Percentiles rank a stretch among this genome's conserved stretches.
These are phyloP conservation scores for Mythimna ferrago DNA, from an alignment of 2,888 invertebrate genomes.

Conservation along the genomic window DNA sequence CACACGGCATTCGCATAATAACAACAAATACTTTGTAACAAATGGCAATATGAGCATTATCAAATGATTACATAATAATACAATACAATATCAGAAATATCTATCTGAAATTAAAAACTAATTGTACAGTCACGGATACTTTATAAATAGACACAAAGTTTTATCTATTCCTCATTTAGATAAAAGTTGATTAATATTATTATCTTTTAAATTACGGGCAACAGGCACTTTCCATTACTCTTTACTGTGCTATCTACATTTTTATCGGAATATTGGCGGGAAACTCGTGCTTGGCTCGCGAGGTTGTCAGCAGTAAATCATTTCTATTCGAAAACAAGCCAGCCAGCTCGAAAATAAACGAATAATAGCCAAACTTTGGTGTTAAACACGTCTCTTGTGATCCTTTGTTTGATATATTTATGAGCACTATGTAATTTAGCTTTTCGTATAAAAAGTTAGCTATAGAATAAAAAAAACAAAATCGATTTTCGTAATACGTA, in stretches of 20 bases:
- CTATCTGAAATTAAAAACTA: slow-evolving; percentile 23
- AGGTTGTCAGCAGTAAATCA: slow-evolving; percentile 62
- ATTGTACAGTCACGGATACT: slow-evolving; percentile 21
- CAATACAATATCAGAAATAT: neutral
- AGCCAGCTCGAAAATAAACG: slow-evolving; percentile 42
- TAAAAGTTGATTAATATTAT: slow-evolving; percentile 56
- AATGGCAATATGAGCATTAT: no score
- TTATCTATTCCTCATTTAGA: slow-evolving; percentile 46
- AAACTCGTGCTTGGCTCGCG: slow-evolving; percentile 60
- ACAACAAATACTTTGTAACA: no score
- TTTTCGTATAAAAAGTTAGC: slow-evolving; percentile 5
- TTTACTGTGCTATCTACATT: slow-evolving; percentile 54
- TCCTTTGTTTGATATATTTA: slow-evolving; percentile 41
- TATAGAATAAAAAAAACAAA: neutral
- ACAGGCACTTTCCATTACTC: slow-evolving; percentile 47
- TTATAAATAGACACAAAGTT: slow-evolving; percentile 22
- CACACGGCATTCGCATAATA: no score
- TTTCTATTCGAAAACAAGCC: slow-evolving; percentile 48
- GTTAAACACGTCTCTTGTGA: slow-evolving; percentile 41
- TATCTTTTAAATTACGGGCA: slow-evolving; percentile 40
- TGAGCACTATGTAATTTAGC: slow-evolving; percentile 5
- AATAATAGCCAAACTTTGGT: slow-evolving; percentile 54
- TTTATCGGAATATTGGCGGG: slow-evolving; percentile 64
- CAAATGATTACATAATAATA: no score
- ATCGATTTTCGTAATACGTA: neutral